Percentiles rank a stretch among this genome's conserved stretches.
These are phyloP conservation scores for Catocala sponsa DNA, from an alignment of 2,888 invertebrate genomes.

Conservation along the genomic window DNA sequence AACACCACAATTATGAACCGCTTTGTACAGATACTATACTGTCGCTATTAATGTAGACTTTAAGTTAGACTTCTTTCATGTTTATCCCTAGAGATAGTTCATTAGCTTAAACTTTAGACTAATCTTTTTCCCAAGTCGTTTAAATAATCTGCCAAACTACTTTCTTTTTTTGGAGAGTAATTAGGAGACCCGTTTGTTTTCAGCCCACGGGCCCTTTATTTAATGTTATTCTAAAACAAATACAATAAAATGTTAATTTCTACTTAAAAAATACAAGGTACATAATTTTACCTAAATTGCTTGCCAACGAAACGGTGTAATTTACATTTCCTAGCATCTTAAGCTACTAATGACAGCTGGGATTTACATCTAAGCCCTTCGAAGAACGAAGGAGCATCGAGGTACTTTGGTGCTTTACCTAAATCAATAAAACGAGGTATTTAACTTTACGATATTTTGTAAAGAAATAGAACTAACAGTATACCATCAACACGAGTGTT, in stretches of 20 bases:
- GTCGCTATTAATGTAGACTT: too few species aligned
- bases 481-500: too few species aligned
- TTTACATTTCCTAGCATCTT: constrained; percentile 27
- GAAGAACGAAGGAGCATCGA: constrained; percentile 1
- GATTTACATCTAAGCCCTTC: constrained; percentile 30
- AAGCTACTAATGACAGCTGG: constrained; percentile 41
- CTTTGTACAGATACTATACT: too few species aligned
- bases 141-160: too few species aligned
- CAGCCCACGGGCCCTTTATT: too few species aligned
- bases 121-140: too few species aligned
- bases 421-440: constrained; percentile 3
- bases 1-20: too few species aligned
- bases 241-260: background rate
- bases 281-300: constrained; percentile 4
- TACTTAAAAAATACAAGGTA: background rate
- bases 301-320: constrained; percentile 18
- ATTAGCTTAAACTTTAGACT: too few species aligned
- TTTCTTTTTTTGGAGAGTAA: too few species aligned
- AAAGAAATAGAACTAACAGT: background rate
- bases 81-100: too few species aligned
- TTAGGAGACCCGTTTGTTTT: too few species aligned
- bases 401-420: background rate
- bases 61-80: too few species aligned
- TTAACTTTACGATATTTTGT: background rate
- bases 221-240: background rate